phyloP scores from a whole-genome alignment of 1,140 invertebrate genomes.

The Nasonia vitripennis region DNA sequence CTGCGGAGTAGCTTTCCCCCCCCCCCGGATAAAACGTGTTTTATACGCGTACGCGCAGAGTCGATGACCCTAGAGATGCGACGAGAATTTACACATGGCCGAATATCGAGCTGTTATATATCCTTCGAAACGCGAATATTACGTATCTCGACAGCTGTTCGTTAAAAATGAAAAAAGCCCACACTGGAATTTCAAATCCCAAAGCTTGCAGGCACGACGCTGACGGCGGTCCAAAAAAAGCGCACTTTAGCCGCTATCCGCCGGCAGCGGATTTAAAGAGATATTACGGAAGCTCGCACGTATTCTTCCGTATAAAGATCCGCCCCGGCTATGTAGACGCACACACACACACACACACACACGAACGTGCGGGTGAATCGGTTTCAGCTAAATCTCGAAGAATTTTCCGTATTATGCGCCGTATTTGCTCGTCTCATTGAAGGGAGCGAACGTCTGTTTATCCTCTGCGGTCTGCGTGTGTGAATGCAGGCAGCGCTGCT shows the following conservation, averaged over 20 bases:
- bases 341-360: no score
- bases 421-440: not conserved
- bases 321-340: no score
- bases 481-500: no score
- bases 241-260: not conserved
- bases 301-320: not conserved
- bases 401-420: not conserved
- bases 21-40: no score
- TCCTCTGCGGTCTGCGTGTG: not conserved
- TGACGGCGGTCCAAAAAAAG: not conserved
- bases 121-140: no score
- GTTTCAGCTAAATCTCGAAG: not conserved
- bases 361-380: no score
- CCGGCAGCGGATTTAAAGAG: not conserved
- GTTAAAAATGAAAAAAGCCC: not conserved
- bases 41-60: not conserved
- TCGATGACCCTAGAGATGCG: conserved; percentile 1
- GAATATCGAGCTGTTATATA: no score
- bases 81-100: not conserved
- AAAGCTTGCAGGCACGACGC: not conserved
- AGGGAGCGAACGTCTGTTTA: not conserved
- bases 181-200: not conserved
- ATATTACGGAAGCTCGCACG: not conserved
- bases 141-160: no score
- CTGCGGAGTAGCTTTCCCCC: no score